phyloP scores from a whole-genome alignment of 2,888 invertebrate genomes.

The Eucera pruinosa region DNA sequence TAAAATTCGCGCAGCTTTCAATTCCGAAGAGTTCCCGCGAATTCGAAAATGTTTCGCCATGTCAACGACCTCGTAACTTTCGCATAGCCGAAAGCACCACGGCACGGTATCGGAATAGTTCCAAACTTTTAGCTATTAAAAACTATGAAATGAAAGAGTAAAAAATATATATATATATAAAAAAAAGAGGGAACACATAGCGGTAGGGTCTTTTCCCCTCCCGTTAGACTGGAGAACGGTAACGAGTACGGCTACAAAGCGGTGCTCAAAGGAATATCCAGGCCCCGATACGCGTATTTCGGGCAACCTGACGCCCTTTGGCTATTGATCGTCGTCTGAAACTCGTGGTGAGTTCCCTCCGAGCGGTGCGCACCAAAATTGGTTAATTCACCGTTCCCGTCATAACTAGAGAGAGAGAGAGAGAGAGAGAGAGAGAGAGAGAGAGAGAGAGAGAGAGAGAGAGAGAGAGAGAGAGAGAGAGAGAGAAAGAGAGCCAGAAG shows the following conservation, averaged over 20 bases:
- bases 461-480: background rate
- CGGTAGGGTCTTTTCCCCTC: background rate
- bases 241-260: background rate
- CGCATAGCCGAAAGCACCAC: background rate
- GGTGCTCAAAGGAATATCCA: slow-evolving; percentile 44
- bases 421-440: background rate
- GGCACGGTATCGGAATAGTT: background rate
- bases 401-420: slow-evolving; percentile 11
- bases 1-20: no score
- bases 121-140: background rate
- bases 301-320: slow-evolving; percentile 65
- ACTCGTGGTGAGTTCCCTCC: slow-evolving; percentile 38
- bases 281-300: slow-evolving; percentile 51
- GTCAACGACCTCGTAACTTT: background rate
- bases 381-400: slow-evolving; percentile 31
- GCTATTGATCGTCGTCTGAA: slow-evolving; percentile 63
- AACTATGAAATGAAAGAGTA: background rate
- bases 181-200: background rate
- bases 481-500: no score
- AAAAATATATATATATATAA: no score
- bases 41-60: background rate
- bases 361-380: slow-evolving; percentile 43
- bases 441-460: no score
- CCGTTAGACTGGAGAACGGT: background rate
- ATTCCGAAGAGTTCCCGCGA: background rate